A percentile compares a stretch with the other conserved stretches of the same genome.
Evolutionary conservation across 2,888 invertebrate genomes (phyloP).

Genomic region (Ophion ellenae): DNA sequence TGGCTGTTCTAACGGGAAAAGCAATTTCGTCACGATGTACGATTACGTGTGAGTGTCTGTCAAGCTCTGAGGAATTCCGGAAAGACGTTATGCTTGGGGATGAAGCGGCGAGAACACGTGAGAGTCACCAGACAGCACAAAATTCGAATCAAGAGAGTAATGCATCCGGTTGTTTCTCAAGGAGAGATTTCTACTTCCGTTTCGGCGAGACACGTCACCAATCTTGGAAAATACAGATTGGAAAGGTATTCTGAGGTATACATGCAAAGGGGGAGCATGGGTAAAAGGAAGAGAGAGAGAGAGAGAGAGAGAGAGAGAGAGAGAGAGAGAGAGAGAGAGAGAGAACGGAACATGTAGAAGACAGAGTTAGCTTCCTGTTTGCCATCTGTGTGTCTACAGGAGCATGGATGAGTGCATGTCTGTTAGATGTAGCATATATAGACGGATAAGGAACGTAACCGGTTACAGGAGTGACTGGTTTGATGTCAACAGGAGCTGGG

Average conservation of each 20-base stretch:
- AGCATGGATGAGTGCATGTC: slow-evolving; percentile 14
- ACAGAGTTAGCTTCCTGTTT: slow-evolving; percentile 47
- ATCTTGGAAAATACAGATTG: slow-evolving; percentile 46
- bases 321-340: slow-evolving; percentile 5
- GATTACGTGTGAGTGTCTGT: not conserved
- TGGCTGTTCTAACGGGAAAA: not conserved
- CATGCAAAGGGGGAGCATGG: slow-evolving; percentile 17
- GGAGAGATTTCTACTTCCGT: slow-evolving; percentile 50
- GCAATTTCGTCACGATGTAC: not conserved
- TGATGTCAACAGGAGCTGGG: slow-evolving; percentile 74
- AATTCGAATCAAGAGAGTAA: slow-evolving; percentile 40
- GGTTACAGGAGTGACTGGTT: slow-evolving; percentile 70
- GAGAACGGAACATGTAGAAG: slow-evolving; percentile 10
- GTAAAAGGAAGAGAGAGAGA: slow-evolving; percentile 37
- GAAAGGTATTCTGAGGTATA: slow-evolving; percentile 52
- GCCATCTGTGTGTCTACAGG: slow-evolving; percentile 36
- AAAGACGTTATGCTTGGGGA: not conserved
- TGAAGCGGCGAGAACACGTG: not conserved
- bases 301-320: slow-evolving; percentile 10
- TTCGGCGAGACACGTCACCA: slow-evolving; percentile 40
- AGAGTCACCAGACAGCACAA: slow-evolving; percentile 28
- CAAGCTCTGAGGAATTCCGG: not conserved
- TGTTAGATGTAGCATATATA: slow-evolving; percentile 5
- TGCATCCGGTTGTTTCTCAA: slow-evolving; percentile 39
- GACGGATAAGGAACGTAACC: slow-evolving; percentile 43